Evolutionary conservation across 2,113 vertebrate species (phyloP).

Genomic region (Chauna torquata): DNA sequence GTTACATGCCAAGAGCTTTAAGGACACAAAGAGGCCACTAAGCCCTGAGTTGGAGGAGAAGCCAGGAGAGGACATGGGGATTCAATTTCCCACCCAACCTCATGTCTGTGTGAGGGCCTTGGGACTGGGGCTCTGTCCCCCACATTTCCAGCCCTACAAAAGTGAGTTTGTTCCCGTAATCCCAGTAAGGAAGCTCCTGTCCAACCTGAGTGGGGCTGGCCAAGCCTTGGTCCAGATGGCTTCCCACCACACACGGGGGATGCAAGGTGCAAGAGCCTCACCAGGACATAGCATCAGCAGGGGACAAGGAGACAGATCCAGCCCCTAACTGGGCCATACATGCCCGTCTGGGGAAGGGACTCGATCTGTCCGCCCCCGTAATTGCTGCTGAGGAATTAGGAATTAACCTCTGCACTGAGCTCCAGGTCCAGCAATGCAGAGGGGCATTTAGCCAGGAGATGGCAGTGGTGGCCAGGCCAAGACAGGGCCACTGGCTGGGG

Average conservation of each 20-base stretch:
- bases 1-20: not conserved
- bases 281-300: not conserved
- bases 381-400: not conserved
- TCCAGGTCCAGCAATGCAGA: not conserved
- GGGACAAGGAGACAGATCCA: rapidly evolving
- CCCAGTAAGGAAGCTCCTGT: not conserved
- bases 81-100: rapidly evolving
- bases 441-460: slow-evolving; percentile 53
- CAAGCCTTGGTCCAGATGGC: not conserved
- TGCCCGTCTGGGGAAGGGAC: not conserved
- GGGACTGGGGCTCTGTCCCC: not conserved
- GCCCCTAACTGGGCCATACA: not conserved
- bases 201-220: not conserved
- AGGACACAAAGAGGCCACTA: not conserved
- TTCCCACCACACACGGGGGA: not conserved
- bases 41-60: not conserved
- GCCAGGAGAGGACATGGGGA: not conserved
- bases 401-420: not conserved
- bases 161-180: not conserved
- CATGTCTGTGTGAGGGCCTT: rapidly evolving
- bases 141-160: not conserved
- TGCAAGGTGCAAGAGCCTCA: not conserved
- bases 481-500: not conserved
- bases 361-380: not conserved
- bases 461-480: slow-evolving; percentile 61